These are phyloP conservation scores for Allenopithecus nigroviridis DNA, from an alignment of 2,797 vertebrate species.

Conservation along the genomic window DNA sequence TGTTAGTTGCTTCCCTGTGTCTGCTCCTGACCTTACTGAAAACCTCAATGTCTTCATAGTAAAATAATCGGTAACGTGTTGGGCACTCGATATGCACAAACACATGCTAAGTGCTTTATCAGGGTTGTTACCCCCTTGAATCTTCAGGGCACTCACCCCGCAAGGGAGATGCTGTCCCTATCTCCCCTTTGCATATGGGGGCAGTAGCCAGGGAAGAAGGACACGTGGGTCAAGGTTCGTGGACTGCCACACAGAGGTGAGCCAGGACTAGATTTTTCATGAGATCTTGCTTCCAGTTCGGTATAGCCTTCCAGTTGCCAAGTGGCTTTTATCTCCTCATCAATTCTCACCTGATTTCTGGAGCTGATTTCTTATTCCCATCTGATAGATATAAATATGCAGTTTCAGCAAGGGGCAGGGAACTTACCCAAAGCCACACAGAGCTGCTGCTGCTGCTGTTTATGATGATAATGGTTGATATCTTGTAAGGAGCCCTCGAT, in stretches of 20 bases:
- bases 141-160: neutral
- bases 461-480: accelerated
- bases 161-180: accelerated
- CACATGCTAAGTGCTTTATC: neutral
- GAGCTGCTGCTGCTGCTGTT: neutral
- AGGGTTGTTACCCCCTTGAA: neutral
- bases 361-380: neutral
- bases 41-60: neutral
- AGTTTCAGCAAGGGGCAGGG: neutral
- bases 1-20: neutral
- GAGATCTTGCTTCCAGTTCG: neutral
- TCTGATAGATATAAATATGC: neutral
- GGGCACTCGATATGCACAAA: accelerated
- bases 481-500: neutral
- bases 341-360: neutral
- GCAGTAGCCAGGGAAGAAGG: neutral
- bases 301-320: neutral
- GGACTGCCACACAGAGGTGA: neutral
- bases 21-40: neutral
- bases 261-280: neutral
- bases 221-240: neutral
- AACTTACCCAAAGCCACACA: neutral
- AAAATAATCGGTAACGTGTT: neutral
- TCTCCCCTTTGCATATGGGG: neutral
- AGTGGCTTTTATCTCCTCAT: neutral